A percentile compares a stretch with the other conserved stretches of the same genome.
These are phyloP conservation scores for Noctua janthina DNA, from an alignment of 2,888 invertebrate species.

Conservation along the genomic window DNA sequence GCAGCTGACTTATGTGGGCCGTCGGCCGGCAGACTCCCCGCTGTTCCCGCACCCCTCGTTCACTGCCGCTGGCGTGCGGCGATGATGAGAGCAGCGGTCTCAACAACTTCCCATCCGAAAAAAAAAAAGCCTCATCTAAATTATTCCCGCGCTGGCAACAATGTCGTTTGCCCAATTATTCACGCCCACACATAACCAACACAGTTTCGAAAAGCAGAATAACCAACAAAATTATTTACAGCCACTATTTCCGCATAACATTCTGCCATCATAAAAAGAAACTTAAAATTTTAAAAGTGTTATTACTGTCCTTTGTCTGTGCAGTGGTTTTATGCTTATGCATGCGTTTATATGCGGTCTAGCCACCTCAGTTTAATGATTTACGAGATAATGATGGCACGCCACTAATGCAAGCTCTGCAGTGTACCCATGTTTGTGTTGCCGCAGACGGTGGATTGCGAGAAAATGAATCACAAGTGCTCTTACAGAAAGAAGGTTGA, in stretches of 20 bases:
- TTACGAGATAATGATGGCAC: constrained; percentile 49
- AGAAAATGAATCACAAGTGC: constrained; percentile 3
- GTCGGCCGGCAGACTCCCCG: too few relatives aligned
- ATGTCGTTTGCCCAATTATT: not conserved
- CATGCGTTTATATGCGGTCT: constrained; percentile 8
- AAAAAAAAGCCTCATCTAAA: not conserved
- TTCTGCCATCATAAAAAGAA: constrained; percentile 8
- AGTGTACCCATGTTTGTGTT: not conserved
- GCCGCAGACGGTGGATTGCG: not conserved
- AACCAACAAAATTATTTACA: not conserved
- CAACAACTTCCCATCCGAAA: too few relatives aligned
- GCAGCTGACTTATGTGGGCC: too few relatives aligned
- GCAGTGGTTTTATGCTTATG: constrained; percentile 38
- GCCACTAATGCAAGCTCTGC: constrained; percentile 41
- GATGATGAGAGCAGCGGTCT: too few relatives aligned
- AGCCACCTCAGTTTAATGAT: constrained; percentile 52
- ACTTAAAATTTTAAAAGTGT: constrained; percentile 15
- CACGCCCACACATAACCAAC: not conserved
- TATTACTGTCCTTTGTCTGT: constrained; percentile 6
- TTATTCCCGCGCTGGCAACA: not conserved
- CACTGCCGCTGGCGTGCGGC: too few relatives aligned
- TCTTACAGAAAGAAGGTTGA: not conserved
- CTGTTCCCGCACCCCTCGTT: too few relatives aligned
- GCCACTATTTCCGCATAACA: constrained; percentile 2
- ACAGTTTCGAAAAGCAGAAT: not conserved